Percentiles rank a stretch among this genome's conserved stretches.
Evolutionary conservation across 30 jellyfish, hydroid and myxozoan species (phyloP).

Genomic region (Aurelia aurita): DNA sequence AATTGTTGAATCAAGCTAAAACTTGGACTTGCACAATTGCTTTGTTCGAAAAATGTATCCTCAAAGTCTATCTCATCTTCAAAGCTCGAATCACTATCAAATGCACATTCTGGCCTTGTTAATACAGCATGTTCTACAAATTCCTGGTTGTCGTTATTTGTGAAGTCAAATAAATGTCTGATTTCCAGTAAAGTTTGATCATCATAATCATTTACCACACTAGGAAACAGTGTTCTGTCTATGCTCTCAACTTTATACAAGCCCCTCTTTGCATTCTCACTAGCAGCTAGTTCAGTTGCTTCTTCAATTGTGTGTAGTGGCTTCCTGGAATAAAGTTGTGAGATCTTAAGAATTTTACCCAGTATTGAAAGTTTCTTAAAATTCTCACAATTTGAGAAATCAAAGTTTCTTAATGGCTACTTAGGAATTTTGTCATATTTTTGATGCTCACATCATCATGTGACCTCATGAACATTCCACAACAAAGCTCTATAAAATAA

Average conservation of each 20-base stretch:
- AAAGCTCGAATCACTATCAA: too few species aligned
- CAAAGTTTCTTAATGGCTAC: too few species aligned
- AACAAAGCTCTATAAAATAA: too few species aligned
- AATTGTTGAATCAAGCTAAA: conserved; percentile 66
- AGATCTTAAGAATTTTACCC: too few species aligned
- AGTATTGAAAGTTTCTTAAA: too few species aligned
- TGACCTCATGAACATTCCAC: too few species aligned
- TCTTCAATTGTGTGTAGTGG: conserved; percentile 77
- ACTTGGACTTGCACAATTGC: conserved; percentile 49
- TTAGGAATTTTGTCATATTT: too few species aligned
- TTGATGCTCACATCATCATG: too few species aligned
- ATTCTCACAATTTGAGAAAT: too few species aligned
- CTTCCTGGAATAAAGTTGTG: conserved; percentile 48
- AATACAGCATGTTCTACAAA: too few species aligned
- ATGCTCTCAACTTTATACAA: neutral
- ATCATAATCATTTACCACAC: neutral
- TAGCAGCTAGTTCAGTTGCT: conserved; percentile 38
- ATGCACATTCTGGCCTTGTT: too few species aligned
- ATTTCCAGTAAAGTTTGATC: conserved; percentile 11
- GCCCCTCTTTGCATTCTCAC: neutral
- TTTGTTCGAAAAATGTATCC: neutral
- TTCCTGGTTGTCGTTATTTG: neutral
- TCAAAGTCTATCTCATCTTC: too few species aligned
- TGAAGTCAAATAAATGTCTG: conserved; percentile 30
- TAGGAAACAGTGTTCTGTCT: neutral